phyloP scores from a whole-genome alignment of 1,140 invertebrate genomes.

The Sarcophaga bullata region DNA sequence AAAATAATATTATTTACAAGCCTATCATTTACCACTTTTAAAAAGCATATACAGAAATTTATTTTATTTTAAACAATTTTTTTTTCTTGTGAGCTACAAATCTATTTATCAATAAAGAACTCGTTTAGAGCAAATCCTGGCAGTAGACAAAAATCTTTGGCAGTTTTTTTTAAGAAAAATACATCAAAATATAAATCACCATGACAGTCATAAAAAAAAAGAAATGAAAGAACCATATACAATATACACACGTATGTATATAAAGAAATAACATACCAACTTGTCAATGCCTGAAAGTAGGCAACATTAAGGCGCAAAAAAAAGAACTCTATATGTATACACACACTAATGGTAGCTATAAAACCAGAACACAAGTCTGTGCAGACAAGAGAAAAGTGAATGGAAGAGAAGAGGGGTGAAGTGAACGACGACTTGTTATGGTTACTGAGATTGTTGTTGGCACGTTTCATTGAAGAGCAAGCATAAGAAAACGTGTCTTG shows the following conservation, averaged over 20 bases:
- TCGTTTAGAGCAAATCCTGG: not conserved
- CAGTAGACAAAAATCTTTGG: not conserved
- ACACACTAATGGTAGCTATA: not conserved
- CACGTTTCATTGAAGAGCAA: constrained; percentile 32
- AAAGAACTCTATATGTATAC: constrained; percentile 7
- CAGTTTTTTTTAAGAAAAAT: constrained; percentile 10
- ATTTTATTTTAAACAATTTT: too few relatives aligned
- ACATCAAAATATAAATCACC: constrained; percentile 33
- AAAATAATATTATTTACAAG: too few relatives aligned
- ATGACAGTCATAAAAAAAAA: constrained; percentile 32
- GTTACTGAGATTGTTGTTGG: constrained; percentile 29
- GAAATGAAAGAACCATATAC: not conserved
- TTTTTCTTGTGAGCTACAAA: not conserved
- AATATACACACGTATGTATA: not conserved
- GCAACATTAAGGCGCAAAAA: constrained; percentile 20
- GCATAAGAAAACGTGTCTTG: constrained; percentile 10
- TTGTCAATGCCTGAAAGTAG: constrained; percentile 35
- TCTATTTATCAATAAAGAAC: constrained; percentile 29
- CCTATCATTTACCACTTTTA: too few relatives aligned
- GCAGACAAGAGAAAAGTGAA: not conserved
- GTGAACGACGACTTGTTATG: not conserved
- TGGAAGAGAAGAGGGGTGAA: not conserved
- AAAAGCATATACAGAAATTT: too few relatives aligned
- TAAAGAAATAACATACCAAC: not conserved
- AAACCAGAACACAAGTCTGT: not conserved